phyloP scores from a whole-genome alignment of 2,113 vertebrate genomes.

The Macaca mulatta region DNA sequence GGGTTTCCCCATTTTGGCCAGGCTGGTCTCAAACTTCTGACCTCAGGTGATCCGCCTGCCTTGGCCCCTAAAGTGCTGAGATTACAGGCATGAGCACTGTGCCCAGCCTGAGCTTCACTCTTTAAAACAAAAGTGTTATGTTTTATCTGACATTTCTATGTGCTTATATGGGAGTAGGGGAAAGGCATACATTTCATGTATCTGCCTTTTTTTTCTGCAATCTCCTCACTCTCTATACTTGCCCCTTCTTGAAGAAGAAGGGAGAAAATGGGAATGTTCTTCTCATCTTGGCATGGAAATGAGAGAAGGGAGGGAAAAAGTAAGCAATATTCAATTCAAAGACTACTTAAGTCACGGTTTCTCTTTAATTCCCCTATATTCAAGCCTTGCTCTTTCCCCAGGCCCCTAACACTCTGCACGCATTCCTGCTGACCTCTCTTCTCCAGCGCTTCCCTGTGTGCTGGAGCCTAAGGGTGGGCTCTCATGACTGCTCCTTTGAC shows the following conservation, averaged over 20 bases:
- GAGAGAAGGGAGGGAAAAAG: background rate
- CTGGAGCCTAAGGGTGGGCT: background rate
- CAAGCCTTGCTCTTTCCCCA: background rate
- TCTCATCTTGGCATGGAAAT: background rate
- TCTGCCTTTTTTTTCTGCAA: background rate
- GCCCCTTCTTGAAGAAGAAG: background rate
- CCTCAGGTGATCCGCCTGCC: no score
- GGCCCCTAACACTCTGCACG: background rate
- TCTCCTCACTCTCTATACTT: background rate
- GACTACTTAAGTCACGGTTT: background rate
- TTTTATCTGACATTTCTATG: background rate
- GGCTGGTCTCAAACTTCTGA: no score
- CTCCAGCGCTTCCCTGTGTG: background rate
- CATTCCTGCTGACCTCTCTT: background rate
- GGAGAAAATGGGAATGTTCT: background rate
- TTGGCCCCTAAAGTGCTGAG: no score
- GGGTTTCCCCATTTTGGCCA: no score
- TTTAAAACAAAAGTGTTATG: background rate
- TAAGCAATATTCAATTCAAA: background rate
- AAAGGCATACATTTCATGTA: background rate
- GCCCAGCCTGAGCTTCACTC: background rate
- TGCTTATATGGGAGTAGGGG: background rate
- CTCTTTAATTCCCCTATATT: background rate
- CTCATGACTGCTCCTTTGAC: constrained; percentile 42
- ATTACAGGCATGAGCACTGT: no score